phyloP scores from a whole-genome alignment of 2,113 vertebrate species.

The Hemibagrus wyckioides region DNA sequence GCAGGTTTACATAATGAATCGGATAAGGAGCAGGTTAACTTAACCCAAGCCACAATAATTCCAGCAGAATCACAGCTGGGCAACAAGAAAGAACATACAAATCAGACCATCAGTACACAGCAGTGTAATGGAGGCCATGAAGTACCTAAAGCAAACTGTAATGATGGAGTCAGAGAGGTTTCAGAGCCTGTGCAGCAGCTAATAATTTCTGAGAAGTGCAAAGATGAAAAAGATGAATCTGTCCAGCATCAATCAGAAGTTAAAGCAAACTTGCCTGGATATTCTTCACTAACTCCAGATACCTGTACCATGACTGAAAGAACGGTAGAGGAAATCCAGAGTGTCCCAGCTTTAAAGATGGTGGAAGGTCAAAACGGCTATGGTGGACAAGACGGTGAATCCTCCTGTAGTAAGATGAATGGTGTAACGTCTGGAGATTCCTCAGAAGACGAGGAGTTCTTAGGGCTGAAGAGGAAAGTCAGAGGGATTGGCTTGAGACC shows the following conservation, averaged over 20 bases:
- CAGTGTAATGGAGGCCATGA: neutral
- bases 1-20: neutral
- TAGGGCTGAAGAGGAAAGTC: slow-evolving; percentile 48
- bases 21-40: neutral
- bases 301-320: neutral
- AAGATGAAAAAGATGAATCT: neutral
- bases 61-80: neutral
- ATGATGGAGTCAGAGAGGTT: neutral
- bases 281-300: neutral
- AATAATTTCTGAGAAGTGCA: neutral
- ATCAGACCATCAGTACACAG: neutral
- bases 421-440: slow-evolving; percentile 31
- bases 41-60: neutral
- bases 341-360: neutral
- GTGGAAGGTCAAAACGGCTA: neutral
- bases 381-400: neutral
- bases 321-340: slow-evolving; percentile 4
- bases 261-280: neutral
- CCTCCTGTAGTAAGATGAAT: neutral
- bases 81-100: neutral
- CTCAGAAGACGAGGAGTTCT: slow-evolving; percentile 51
- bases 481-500: slow-evolving; percentile 23
- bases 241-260: neutral
- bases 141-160: neutral
- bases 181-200: neutral